phyloP scores from a whole-genome alignment of 2,888 invertebrate species.

The Diploptera punctata region DNA sequence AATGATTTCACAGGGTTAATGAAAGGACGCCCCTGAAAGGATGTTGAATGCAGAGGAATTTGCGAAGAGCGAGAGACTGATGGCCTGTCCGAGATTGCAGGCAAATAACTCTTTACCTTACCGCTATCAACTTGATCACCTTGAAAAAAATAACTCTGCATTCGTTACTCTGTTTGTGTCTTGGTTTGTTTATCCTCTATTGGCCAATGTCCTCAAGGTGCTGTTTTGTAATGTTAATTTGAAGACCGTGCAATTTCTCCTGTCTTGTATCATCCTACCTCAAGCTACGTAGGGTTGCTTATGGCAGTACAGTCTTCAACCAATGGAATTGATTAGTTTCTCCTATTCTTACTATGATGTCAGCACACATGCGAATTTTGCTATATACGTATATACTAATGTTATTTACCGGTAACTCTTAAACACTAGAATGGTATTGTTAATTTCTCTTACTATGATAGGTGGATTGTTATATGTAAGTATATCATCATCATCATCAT shows the following conservation, averaged over 20 bases:
- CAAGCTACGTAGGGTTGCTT: not conserved
- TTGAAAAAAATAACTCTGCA: conserved; percentile 4
- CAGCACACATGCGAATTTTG: too few relatives aligned
- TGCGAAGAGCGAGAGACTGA: not conserved
- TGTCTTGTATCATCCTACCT: not conserved
- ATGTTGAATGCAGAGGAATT: too few relatives aligned
- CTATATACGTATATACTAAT: too few relatives aligned
- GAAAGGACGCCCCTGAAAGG: conserved; percentile 8
- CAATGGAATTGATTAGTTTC: too few relatives aligned
- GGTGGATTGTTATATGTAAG: too few relatives aligned
- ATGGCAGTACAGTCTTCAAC: not conserved
- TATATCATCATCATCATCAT: too few relatives aligned
- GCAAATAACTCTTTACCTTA: not conserved
- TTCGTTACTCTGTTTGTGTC: conserved; percentile 1
- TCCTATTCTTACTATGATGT: too few relatives aligned
- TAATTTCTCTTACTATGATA: too few relatives aligned
- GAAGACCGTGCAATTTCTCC: not conserved
- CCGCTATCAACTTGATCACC: not conserved
- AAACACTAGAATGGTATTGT: too few relatives aligned
- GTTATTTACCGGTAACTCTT: too few relatives aligned
- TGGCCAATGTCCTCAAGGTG: not conserved
- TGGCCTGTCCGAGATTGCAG: not conserved
- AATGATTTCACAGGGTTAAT: too few relatives aligned
- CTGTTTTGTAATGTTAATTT: not conserved
- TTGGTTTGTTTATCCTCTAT: not conserved